Evolutionary conservation across 53 echinoderm and acorn worm species (phyloP), one percentile per base, ranked within the genome.

Genomic region (Apostichopus leukothele): DNA sequence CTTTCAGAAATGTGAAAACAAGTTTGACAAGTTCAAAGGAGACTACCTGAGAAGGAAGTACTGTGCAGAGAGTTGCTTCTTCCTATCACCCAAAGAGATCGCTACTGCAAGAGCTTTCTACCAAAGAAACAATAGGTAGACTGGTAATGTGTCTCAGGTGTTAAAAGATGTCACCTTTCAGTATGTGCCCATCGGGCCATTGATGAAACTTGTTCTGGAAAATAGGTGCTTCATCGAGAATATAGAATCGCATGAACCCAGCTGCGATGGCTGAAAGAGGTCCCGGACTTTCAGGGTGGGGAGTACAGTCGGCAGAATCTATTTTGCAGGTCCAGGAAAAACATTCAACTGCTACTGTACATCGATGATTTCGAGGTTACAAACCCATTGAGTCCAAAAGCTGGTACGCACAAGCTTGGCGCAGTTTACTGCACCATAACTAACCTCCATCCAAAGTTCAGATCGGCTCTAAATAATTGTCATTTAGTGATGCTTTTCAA

Each of bases 371-470:
- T 53, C 19, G 86, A 86, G 39, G 86, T 86, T 6, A 73, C 86
- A 18, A 86, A 86, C 39, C 86, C 86, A 74, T 27, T 86, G 0
- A 73, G 86, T 54, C 73, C 86, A 50, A 86, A 86, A 73, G 86
- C 86, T 1, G 86, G 53, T n/a, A 71, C 71, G 9, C 86, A 68
- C 53, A 86, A 86, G 21, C 51, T 92, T 5, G 90, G 87, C 23
- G 92, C 81, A 60, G 80, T 92, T 20, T 92, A 92, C 71, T 89
- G 77, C n/a, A 89, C 86, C 20, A 77, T 92, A 13, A 86, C 80
- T 18, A 92, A 89, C 63, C 11, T 90, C 7, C 92, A n/a, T 8
- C 90, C 90, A 50, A 90, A 88, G 53, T 88, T 76, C 74, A 87
- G 83, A 53, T 90, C 90, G 57, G 50, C 92, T 11, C 25, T 92